These are phyloP conservation scores for Spinus olivaceus DNA, from an alignment of 2,797 vertebrate genomes.

Conservation along the genomic window DNA sequence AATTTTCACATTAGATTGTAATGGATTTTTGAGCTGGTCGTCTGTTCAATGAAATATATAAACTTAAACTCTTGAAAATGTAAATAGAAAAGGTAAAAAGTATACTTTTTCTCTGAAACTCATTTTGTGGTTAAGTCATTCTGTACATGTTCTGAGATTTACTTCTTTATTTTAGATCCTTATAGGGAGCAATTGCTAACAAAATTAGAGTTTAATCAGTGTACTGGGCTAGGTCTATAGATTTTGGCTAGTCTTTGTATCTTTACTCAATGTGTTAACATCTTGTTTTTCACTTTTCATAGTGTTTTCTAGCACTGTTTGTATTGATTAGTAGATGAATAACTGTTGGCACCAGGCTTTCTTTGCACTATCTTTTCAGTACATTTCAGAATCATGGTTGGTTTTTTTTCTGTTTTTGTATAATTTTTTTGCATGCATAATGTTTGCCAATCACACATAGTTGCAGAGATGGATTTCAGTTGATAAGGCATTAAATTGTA, in stretches of 20 bases:
- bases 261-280: background rate
- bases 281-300: background rate
- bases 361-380: background rate
- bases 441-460: background rate
- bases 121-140: background rate
- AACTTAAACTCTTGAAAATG: conserved; percentile 3
- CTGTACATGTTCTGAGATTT: background rate
- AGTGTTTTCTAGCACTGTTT: background rate
- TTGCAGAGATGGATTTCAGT: background rate
- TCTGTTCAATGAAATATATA: background rate
- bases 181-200: background rate
- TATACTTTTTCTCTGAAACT: background rate
- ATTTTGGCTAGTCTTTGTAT: background rate
- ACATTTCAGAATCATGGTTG: background rate
- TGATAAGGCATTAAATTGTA: conserved; percentile 1
- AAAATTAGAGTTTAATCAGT: conserved; percentile 17
- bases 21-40: background rate
- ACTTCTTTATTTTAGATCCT: background rate
- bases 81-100: background rate
- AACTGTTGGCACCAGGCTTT: background rate
- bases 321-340: background rate
- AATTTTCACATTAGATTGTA: conserved; percentile 6
- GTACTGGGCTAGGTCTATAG: background rate
- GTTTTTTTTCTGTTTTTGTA: background rate
- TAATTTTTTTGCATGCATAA: background rate